Percentiles rank a stretch among this genome's conserved stretches.
Conservation (phyloP, 2,888 invertebrate genomes). For the Erebia epiphron region DNA sequence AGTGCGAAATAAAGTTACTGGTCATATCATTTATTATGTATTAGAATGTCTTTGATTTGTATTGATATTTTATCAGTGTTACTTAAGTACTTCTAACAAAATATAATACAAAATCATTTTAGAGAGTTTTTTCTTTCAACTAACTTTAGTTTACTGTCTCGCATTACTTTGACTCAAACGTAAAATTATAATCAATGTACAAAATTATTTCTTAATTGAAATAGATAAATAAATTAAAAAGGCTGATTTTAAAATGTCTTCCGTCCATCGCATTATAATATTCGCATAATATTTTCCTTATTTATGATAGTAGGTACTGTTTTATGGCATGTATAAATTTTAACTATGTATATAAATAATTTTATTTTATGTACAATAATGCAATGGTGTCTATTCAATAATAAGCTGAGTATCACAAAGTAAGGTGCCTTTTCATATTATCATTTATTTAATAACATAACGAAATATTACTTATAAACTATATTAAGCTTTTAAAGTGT, state of each 20-base stretch:
- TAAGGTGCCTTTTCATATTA: not conserved
- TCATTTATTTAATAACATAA: not conserved
- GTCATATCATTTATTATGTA: too few relatives aligned
- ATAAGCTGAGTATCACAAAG: slow-evolving; percentile 18
- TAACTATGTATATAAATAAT: slow-evolving; percentile 33
- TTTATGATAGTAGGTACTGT: slow-evolving; percentile 1
- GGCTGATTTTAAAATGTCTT: slow-evolving; percentile 46
- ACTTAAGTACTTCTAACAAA: too few relatives aligned
- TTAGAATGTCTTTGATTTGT: not conserved
- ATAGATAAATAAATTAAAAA: slow-evolving; percentile 31
- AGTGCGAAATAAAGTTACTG: not conserved
- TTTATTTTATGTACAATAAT: slow-evolving; percentile 13
- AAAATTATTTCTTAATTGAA: slow-evolving; percentile 35
- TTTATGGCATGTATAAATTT: not conserved
- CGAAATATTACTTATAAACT: not conserved
- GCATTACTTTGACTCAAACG: slow-evolving; percentile 6
- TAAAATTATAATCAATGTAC: slow-evolving; percentile 41
- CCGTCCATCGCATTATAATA: slow-evolving; percentile 36
- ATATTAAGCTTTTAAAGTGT: not conserved
- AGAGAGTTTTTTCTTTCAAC: not conserved
- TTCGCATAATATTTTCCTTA: slow-evolving; percentile 9
- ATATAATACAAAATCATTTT: not conserved
- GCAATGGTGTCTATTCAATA: slow-evolving; percentile 13
- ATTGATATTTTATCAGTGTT: not conserved
- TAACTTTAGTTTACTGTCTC: not conserved